A percentile compares a stretch with the other conserved stretches of the same genome.
phyloP scores from a whole-genome alignment of 2,113 vertebrate species.

The Anolis sagrei region DNA sequence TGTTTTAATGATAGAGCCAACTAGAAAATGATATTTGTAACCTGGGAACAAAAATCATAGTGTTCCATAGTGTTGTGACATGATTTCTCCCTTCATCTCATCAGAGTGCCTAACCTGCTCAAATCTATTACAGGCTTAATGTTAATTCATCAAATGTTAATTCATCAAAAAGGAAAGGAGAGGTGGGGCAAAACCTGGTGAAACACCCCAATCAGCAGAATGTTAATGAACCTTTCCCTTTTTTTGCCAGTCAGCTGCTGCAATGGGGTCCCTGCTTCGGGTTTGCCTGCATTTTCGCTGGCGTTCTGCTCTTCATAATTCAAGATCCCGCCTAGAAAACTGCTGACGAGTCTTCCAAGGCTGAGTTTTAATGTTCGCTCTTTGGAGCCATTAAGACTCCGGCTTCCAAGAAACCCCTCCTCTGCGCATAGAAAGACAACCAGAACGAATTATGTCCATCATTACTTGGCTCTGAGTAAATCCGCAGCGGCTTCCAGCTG shows the following conservation, averaged over 20 bases:
- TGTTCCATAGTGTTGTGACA: no score
- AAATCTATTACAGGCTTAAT: background rate
- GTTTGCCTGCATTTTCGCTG: background rate
- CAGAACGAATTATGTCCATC: background rate
- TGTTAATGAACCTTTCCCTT: background rate
- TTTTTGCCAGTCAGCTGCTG: background rate
- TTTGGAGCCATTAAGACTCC: background rate
- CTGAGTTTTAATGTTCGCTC: background rate
- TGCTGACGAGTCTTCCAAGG: background rate
- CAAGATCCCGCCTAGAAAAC: background rate
- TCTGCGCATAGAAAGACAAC: background rate
- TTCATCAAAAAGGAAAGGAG: slow-evolving; percentile 17
- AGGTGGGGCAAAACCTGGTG: background rate
- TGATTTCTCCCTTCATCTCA: background rate
- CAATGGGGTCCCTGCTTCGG: no score
- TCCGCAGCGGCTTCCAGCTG: background rate
- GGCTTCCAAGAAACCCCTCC: slow-evolving; percentile 1
- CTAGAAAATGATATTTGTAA: no score
- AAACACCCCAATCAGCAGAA: background rate
- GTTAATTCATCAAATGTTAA: background rate
- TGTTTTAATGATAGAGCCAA: no score
- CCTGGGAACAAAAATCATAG: no score
- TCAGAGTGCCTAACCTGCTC: background rate
- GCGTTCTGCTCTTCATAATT: background rate
- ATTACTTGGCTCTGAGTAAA: background rate